Evolutionary conservation across 1,140 invertebrate genomes (phyloP).

Genomic region (Bombus impatiens): DNA sequence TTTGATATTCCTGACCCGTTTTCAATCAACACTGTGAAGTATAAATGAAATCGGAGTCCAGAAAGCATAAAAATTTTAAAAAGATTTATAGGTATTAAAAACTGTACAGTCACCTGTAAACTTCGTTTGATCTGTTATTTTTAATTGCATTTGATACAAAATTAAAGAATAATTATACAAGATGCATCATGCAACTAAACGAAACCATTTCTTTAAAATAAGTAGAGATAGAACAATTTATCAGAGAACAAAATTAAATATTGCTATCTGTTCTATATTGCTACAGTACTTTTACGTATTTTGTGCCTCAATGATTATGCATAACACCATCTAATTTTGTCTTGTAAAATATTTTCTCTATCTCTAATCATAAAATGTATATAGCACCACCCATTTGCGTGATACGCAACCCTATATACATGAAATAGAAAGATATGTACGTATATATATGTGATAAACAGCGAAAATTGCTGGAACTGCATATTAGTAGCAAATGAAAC

Average conservation of each 20-base stretch:
- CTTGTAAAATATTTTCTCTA: not conserved
- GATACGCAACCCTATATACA: not conserved
- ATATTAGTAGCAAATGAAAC: constrained; percentile 21
- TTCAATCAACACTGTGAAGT: not conserved
- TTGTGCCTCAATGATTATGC: not conserved
- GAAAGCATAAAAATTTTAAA: constrained; percentile 5
- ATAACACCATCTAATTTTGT: not conserved
- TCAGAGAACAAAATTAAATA: not conserved
- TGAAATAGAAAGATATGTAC: not conserved
- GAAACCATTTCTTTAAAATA: not conserved
- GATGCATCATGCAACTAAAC: not conserved
- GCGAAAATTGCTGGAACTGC: constrained; percentile 15
- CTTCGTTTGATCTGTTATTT: constrained; percentile 24
- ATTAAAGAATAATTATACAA: constrained; percentile 32
- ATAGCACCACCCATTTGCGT: not conserved
- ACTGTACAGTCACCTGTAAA: constrained; percentile 24
- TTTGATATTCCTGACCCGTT: constrained; percentile 13
- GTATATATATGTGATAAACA: not conserved
- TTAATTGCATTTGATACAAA: constrained; percentile 59
- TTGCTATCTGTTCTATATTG: not conserved
- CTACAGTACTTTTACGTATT: not conserved
- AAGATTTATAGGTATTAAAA: constrained; percentile 5
- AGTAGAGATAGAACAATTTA: not conserved
- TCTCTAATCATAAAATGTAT: not conserved
- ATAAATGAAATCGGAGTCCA: not conserved